Evolutionary conservation across 2,888 invertebrate species (phyloP).

Genomic region (Patella depressa): DNA sequence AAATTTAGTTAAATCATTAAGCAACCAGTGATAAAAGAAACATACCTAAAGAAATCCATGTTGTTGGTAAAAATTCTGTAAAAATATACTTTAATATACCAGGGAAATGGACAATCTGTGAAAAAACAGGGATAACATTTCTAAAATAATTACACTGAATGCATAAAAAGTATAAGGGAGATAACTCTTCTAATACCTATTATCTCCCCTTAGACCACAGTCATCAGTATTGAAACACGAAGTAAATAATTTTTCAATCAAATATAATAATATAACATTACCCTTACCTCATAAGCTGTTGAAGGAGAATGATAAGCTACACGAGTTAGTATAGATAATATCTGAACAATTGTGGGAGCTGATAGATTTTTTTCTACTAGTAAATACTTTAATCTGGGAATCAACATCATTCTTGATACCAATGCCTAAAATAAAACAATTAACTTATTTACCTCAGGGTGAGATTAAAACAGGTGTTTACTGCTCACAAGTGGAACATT

Average conservation of each 20-base stretch:
- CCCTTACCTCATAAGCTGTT: conserved; percentile 73
- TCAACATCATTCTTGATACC: conserved; percentile 75
- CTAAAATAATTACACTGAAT: too few relatives aligned
- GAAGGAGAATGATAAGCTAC: conserved; percentile 83
- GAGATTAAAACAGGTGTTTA: background rate
- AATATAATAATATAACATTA: background rate
- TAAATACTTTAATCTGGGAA: conserved; percentile 84
- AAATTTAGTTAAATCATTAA: too few relatives aligned
- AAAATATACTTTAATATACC: conserved; percentile 76
- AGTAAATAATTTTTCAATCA: too few relatives aligned
- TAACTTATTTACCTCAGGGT: background rate
- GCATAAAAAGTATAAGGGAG: too few relatives aligned
- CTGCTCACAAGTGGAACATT: too few relatives aligned
- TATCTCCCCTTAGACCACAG: too few relatives aligned
- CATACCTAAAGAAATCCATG: conserved; percentile 62
- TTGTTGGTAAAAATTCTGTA: conserved; percentile 68
- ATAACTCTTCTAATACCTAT: too few relatives aligned
- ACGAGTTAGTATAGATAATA: conserved; percentile 84
- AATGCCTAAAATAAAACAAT: conserved; percentile 58
- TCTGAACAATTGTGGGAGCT: conserved; percentile 81
- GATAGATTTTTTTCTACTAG: conserved; percentile 80
- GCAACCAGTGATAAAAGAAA: too few relatives aligned
- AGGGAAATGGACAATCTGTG: conserved; percentile 76
- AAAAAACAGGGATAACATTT: conserved; percentile 7
- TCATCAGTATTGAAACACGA: too few relatives aligned